Conservation (phyloP, 2,888 invertebrate genomes). For the Erebia ligea region DNA sequence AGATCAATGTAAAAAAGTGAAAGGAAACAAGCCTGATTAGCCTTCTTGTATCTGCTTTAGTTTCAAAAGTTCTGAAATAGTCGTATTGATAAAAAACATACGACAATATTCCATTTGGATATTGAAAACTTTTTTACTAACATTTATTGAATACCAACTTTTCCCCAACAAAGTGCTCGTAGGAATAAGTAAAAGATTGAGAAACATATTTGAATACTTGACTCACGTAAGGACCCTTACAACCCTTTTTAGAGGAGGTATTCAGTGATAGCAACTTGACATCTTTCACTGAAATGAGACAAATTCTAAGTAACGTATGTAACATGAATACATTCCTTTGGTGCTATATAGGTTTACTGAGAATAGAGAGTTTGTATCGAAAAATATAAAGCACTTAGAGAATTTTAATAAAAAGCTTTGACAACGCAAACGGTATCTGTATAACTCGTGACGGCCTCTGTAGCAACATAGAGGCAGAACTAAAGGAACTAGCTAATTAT, state of each 20-base stretch:
- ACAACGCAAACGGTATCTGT: constrained; percentile 75
- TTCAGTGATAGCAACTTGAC: constrained; percentile 36
- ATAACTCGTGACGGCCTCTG: constrained; percentile 56
- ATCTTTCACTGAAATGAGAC: constrained; percentile 34
- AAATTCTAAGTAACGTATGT: constrained; percentile 36
- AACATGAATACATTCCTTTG: constrained; percentile 26
- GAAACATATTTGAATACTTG: constrained; percentile 34
- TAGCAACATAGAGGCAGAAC: constrained; percentile 56
- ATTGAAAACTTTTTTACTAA: constrained; percentile 10
- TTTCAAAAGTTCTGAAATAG: not conserved
- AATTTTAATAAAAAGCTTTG: constrained; percentile 1
- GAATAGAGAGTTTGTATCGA: not conserved
- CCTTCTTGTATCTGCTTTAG: not conserved
- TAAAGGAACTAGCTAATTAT: too few species aligned
- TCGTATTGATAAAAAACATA: not conserved
- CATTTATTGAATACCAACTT: constrained; percentile 11
- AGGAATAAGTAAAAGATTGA: constrained; percentile 15
- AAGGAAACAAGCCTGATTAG: too few species aligned
- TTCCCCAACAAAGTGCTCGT: constrained; percentile 14
- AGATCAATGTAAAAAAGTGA: too few species aligned
- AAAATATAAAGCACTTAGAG: not conserved
- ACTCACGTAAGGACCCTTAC: constrained; percentile 31
- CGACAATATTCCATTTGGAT: constrained; percentile 3
- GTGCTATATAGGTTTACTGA: not conserved
- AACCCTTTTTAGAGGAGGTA: constrained; percentile 34